Percentiles rank a stretch among this genome's conserved stretches.
Conservation (phyloP, 2,113 vertebrate species). For the Coracopsis vasa region DNA sequence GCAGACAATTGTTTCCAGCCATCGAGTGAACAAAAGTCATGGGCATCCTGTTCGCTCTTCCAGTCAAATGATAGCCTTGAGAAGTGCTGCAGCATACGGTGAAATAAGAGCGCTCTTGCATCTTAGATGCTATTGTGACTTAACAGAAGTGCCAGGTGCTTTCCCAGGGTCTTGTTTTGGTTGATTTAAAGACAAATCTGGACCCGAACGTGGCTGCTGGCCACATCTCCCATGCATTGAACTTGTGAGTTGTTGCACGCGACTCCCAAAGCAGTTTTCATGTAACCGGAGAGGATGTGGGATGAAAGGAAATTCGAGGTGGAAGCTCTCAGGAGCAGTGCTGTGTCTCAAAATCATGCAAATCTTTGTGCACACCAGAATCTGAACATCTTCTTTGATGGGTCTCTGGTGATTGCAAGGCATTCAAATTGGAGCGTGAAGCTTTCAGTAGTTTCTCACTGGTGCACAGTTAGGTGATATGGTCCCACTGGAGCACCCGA, state of each 20-base stretch:
- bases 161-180: not conserved
- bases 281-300: not conserved
- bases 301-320: not conserved
- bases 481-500: not conserved
- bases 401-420: not conserved
- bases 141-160: not conserved
- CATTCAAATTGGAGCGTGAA: not conserved
- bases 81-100: not conserved
- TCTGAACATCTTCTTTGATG: not conserved
- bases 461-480: not conserved
- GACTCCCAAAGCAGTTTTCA: not conserved
- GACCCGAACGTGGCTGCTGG: not conserved
- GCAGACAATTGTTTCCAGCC: not conserved
- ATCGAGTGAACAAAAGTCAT: not conserved
- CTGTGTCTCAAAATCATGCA: not conserved
- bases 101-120: not conserved
- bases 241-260: not conserved
- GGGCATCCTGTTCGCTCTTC: not conserved
- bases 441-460: not conserved
- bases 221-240: not conserved
- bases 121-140: not conserved
- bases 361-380: not conserved
- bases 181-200: not conserved
- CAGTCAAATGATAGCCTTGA: slow-evolving; percentile 17
- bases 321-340: not conserved